These are phyloP conservation scores for Drosophila equinoxialis DNA, from an alignment of 1,140 invertebrate species.

Conservation along the genomic window DNA sequence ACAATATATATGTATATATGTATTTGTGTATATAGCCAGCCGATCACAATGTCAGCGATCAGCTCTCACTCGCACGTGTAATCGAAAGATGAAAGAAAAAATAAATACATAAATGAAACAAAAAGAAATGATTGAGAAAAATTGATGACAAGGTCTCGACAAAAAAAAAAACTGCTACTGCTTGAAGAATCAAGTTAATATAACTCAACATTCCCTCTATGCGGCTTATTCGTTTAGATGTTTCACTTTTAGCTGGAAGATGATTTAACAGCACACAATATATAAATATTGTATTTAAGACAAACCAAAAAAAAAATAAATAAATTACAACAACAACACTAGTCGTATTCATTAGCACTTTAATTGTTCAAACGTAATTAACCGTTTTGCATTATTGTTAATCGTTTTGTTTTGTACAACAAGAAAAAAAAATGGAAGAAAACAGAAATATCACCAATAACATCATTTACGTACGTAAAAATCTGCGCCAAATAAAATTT, in stretches of 20 bases:
- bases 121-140: neutral
- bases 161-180: neutral
- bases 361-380: slow-evolving; percentile 41
- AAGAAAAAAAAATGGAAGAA: neutral
- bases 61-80: slow-evolving; percentile 7
- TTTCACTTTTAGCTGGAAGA: slow-evolving; percentile 34
- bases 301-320: slow-evolving; percentile 31
- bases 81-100: neutral
- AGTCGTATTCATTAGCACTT: slow-evolving; percentile 55
- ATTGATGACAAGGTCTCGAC: neutral
- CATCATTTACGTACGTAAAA: slow-evolving; percentile 52
- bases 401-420: neutral
- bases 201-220: neutral
- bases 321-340: slow-evolving; percentile 48
- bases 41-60: slow-evolving; percentile 6
- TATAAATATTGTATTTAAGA: slow-evolving; percentile 3
- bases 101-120: neutral
- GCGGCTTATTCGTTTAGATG: slow-evolving; percentile 12
- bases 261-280: slow-evolving; percentile 71
- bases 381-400: slow-evolving; percentile 10
- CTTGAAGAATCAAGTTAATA: neutral
- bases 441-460: slow-evolving; percentile 3
- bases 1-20: no score
- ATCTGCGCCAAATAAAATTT: slow-evolving; percentile 42
- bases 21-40: no score